Base-by-base conservation (phyloP, 2,797 vertebrate genomes). In the Crax fasciolata region DNA sequence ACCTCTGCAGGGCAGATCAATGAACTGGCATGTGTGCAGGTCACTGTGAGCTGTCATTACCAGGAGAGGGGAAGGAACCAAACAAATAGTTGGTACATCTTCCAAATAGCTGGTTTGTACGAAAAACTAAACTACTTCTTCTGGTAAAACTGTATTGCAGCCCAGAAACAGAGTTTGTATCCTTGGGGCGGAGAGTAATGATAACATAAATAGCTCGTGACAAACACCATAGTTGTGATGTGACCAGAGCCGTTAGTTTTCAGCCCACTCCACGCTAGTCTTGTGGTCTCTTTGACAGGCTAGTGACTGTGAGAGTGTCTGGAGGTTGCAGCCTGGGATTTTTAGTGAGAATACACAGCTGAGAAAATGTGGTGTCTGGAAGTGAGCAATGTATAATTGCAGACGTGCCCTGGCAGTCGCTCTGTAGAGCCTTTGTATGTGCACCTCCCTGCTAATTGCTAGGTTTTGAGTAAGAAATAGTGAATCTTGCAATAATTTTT, bases 1-100 rank as follows among this genome's bases (percentile, higher is more conserved):
- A 61, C 77, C 51, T 84, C 54, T 75, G 72, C 65, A 87, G 84
- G 83, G 65, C 77, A 91, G 89, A 90, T 84, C 58, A 93, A 72
- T 66, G 77, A 92, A 88, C 52, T 71, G 87, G 62, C 76, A 62
- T 44, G 73, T 89, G 44, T 77, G 83, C 68, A 70, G 87, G 48
- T 78, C 58, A 49, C 41, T n/a, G 41, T 39, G 63, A 88, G 24
- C 43, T 91, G 8, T 51, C 59, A 90, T 93, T 95, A 92, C 57
- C 63, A 78, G 32, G 32, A 89, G 30, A 57, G 28, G 32, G 41
- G 49, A 92, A 85, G n/a, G 41, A 78, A 84, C 27, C 41, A 70
- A 86, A 90, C 32, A 23, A 86, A 30, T 9, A 3, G 16, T 14
- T 85, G 46, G 54, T 39, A 35, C 7, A 57, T 70, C 38, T 87